phyloP scores from a whole-genome alignment of 2,113 vertebrate species.

The Hystrix cristata region DNA sequence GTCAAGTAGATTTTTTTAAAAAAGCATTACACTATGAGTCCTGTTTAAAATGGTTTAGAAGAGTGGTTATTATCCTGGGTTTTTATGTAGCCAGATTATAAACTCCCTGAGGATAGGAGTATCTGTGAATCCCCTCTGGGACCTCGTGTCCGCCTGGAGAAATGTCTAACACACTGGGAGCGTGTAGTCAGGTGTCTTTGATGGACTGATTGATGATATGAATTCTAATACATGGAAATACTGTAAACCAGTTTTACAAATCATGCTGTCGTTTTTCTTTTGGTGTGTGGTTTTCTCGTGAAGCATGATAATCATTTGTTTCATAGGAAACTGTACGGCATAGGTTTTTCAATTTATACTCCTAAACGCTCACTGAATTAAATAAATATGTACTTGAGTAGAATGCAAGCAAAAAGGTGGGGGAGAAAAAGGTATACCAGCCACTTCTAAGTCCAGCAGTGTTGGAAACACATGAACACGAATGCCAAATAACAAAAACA shows the following conservation, averaged over 20 bases:
- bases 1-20: slow-evolving; percentile 50
- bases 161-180: slow-evolving; percentile 28
- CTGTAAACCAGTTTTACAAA: slow-evolving; percentile 50
- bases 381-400: slow-evolving; percentile 11
- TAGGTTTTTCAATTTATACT: slow-evolving; percentile 53
- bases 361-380: slow-evolving; percentile 13
- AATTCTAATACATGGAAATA: slow-evolving; percentile 54
- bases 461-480: background rate
- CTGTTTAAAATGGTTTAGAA: slow-evolving; percentile 73
- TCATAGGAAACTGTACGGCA: slow-evolving; percentile 14
- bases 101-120: slow-evolving; percentile 65
- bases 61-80: slow-evolving; percentile 68
- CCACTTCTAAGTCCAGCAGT: background rate
- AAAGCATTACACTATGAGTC: slow-evolving; percentile 53
- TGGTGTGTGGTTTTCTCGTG: background rate
- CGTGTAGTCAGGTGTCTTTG: slow-evolving; percentile 41
- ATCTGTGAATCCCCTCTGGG: slow-evolving; percentile 50
- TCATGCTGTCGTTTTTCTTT: slow-evolving; percentile 32
- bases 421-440: background rate
- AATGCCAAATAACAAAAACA: slow-evolving; percentile 2
- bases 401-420: slow-evolving; percentile 8
- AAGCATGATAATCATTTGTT: slow-evolving; percentile 53
- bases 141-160: slow-evolving; percentile 45
- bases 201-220: slow-evolving; percentile 49
- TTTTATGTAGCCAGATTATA: slow-evolving; percentile 70